phyloP scores from a whole-genome alignment of 2,888 invertebrate genomes.

The Drosophila incognita region DNA sequence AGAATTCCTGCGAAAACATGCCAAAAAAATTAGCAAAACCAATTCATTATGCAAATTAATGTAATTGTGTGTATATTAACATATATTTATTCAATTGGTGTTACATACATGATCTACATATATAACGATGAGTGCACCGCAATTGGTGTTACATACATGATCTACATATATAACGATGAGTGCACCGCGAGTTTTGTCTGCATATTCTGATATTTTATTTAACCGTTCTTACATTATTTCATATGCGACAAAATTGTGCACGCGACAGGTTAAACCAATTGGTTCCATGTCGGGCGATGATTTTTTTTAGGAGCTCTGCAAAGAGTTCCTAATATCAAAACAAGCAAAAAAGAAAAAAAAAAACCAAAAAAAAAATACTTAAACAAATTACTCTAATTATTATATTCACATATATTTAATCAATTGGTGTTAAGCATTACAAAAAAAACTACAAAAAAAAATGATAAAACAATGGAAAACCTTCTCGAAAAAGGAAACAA shows the following conservation, averaged over 20 bases:
- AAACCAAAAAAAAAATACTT: neutral
- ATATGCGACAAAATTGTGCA: neutral
- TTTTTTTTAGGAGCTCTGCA: neutral
- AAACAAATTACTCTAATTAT: conserved; percentile 35
- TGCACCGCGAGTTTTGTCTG: neutral
- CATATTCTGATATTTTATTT: neutral
- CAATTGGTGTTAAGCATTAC: conserved; percentile 62
- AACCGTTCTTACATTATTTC: neutral
- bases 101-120: conserved; percentile 20
- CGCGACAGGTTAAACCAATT: neutral
- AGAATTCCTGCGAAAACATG: neutral
- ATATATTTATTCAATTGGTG: conserved; percentile 60
- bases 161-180: neutral
- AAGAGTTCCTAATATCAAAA: neutral
- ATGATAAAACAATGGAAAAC: conserved; percentile 53
- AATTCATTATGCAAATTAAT: conserved; percentile 30
- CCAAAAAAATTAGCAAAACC: conserved; percentile 21
- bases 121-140: conserved; percentile 5
- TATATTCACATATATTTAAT: conserved; percentile 52
- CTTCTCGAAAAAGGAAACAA: conserved; percentile 28
- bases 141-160: conserved; percentile 48
- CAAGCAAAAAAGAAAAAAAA: neutral
- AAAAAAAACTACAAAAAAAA: conserved; percentile 45
- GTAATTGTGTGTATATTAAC: conserved; percentile 20
- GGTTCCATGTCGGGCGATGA: neutral